Percentiles rank a stretch among this genome's conserved stretches.
These are phyloP conservation scores for Melitaea athalia DNA, from an alignment of 2,888 invertebrate genomes.

Conservation along the genomic window DNA sequence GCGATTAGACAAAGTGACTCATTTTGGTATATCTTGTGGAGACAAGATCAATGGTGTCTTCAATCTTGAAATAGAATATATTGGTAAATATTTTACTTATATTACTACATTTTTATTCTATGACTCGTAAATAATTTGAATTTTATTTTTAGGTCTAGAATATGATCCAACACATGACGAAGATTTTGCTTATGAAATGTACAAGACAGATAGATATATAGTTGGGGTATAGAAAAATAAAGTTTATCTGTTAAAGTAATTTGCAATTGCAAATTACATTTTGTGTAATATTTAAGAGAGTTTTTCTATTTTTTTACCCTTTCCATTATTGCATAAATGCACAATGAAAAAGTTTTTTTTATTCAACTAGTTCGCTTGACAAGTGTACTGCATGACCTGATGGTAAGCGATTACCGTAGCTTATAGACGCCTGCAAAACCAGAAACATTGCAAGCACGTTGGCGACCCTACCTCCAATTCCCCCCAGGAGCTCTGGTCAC, in stretches of 20 bases:
- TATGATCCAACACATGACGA: slow-evolving; percentile 91
- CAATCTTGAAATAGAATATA: slow-evolving; percentile 91
- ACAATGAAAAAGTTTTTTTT: no score
- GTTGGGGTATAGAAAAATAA: slow-evolving; percentile 71
- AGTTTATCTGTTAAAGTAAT: not conserved
- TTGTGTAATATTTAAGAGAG: no score
- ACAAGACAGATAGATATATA: slow-evolving; percentile 86
- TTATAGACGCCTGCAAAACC: no score
- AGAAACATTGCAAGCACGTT: no score
- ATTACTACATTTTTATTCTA: not conserved
- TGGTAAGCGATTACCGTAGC: no score
- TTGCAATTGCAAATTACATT: not conserved
- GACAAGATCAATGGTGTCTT: slow-evolving; percentile 93
- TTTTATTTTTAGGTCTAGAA: slow-evolving; percentile 83
- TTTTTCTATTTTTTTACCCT: no score
- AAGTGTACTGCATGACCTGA: no score
- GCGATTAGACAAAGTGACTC: slow-evolving; percentile 83
- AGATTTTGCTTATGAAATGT: slow-evolving; percentile 97
- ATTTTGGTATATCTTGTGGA: slow-evolving; percentile 91
- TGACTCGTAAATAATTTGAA: not conserved
- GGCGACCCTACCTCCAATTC: no score
- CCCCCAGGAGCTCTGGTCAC: no score
- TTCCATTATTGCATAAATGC: no score
- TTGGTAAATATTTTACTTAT: slow-evolving; percentile 80
- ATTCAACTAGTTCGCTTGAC: no score